Evolutionary conservation across 2,888 invertebrate genomes (phyloP), one percentile per base, ranked within the genome.

Genomic region (Poecilobothrus nobilitatus): DNA sequence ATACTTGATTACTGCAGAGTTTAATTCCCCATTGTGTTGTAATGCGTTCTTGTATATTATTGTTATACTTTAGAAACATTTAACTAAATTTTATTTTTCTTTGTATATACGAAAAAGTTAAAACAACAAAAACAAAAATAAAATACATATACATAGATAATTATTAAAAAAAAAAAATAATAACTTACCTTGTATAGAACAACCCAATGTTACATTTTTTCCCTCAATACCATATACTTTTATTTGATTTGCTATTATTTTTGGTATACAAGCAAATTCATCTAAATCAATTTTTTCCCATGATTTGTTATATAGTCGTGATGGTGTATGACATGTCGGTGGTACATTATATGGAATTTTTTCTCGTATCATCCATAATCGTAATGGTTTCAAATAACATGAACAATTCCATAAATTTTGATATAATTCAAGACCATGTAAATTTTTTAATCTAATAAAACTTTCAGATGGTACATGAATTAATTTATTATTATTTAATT

Each of bases 341-440:
- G 89, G 88, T 67, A 87, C 83, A 37, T 84, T 89, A 69, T 88
- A 88, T 8, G 92, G 92, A 53, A 93, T 88, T 77, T 92, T 92
- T 76, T 87, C 87, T 70, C 85, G 84, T 71, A 89, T 80, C 90
- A 93, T 90, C 92, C 92, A 93, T 75, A 89, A 88, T 27, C 91
- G 83, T 71, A 92, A 79, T 0, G 91, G 90, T 68, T 91, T 84
- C 70, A 93, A 78, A 34, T 86, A 85, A 78, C 93, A 93, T 63
- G 91, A 89, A 79, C 92, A 93, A 78, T 91, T 90, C 91, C 92
- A 92, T 0, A 89, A 90, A 80, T 93, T 93, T 70, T 85, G 86
- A n/a, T 89, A 87, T 72, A 93, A 80, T 75, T 91, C 91, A 71
- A 93, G 81, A 18, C 90, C 91, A 76, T 91, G 89, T 67, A 93